These are phyloP conservation scores for Apolygus lucorum DNA, from an alignment of 1,140 invertebrate species.

Conservation along the genomic window DNA sequence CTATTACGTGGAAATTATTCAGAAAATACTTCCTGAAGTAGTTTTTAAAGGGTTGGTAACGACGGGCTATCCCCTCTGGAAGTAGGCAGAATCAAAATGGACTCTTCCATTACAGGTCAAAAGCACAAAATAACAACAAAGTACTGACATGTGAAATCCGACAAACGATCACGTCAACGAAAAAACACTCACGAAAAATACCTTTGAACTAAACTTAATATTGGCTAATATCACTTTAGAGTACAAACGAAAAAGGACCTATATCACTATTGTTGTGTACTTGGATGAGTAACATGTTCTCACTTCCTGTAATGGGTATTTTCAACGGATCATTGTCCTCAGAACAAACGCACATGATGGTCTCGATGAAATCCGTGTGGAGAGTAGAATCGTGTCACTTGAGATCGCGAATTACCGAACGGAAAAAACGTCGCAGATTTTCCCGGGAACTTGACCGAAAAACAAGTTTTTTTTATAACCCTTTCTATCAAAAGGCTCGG, in stretches of 20 bases:
- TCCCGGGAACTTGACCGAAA: slow-evolving; percentile 1
- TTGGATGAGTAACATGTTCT: neutral
- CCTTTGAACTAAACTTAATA: too few relatives aligned
- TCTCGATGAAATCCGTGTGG: neutral
- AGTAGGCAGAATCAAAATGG: too few relatives aligned
- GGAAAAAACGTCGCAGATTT: neutral
- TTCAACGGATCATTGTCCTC: neutral
- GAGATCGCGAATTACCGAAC: neutral
- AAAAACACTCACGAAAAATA: too few relatives aligned
- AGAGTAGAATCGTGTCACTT: neutral
- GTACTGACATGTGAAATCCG: too few relatives aligned
- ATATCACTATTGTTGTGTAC: too few relatives aligned
- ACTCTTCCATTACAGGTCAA: too few relatives aligned
- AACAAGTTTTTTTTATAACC: neutral
- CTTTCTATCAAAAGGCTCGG: slow-evolving; percentile 4
- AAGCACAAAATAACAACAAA: too few relatives aligned
- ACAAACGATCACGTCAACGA: too few relatives aligned
- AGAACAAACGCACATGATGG: slow-evolving; percentile 6
- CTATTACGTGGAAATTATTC: neutral
- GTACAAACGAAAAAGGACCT: too few relatives aligned
- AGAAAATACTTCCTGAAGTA: too few relatives aligned
- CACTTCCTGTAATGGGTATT: neutral
- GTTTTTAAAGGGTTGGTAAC: neutral
- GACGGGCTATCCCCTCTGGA: too few relatives aligned
- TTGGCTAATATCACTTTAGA: too few relatives aligned